phyloP scores from a whole-genome alignment of 2,888 invertebrate genomes.

The Busseola fusca region DNA sequence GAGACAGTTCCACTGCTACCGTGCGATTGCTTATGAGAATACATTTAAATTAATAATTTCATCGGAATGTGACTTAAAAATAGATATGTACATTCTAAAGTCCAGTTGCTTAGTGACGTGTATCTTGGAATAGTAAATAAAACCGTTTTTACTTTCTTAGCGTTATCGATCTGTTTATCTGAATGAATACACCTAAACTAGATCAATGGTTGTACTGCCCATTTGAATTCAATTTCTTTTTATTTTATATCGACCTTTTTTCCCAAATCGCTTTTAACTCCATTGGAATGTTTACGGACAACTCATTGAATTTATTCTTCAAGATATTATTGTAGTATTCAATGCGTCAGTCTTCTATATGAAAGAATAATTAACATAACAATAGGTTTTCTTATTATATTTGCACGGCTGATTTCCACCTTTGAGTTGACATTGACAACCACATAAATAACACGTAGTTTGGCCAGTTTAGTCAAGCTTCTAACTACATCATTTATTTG shows the following conservation, averaged over 20 bases:
- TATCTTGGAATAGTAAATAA: slow-evolving; percentile 12
- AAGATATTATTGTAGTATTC: not conserved
- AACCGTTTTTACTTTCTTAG: slow-evolving; percentile 10
- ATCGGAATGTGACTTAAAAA: slow-evolving; percentile 28
- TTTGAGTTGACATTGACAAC: slow-evolving; percentile 37
- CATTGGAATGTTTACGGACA: not conserved
- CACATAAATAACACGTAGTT: slow-evolving; percentile 22
- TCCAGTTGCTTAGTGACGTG: slow-evolving; percentile 21
- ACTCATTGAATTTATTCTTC: not conserved
- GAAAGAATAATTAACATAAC: slow-evolving; percentile 8
- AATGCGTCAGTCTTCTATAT: not conserved
- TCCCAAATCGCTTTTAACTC: not conserved
- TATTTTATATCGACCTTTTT: slow-evolving; percentile 11
- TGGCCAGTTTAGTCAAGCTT: slow-evolving; percentile 25
- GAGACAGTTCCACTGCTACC: not conserved
- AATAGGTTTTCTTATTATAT: slow-evolving; percentile 18
- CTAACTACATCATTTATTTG: slow-evolving; percentile 2
- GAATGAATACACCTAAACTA: slow-evolving; percentile 29
- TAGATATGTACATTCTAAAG: slow-evolving; percentile 22
- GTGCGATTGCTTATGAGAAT: slow-evolving; percentile 14
- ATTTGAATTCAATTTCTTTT: slow-evolving; percentile 14
- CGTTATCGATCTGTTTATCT: slow-evolving; percentile 16
- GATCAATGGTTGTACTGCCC: slow-evolving; percentile 4
- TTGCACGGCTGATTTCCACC: slow-evolving; percentile 13
- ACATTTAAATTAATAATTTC: too few relatives aligned